phyloP scores from a whole-genome alignment of 2,113 vertebrate genomes.

The Odocoileus hemionus region DNA sequence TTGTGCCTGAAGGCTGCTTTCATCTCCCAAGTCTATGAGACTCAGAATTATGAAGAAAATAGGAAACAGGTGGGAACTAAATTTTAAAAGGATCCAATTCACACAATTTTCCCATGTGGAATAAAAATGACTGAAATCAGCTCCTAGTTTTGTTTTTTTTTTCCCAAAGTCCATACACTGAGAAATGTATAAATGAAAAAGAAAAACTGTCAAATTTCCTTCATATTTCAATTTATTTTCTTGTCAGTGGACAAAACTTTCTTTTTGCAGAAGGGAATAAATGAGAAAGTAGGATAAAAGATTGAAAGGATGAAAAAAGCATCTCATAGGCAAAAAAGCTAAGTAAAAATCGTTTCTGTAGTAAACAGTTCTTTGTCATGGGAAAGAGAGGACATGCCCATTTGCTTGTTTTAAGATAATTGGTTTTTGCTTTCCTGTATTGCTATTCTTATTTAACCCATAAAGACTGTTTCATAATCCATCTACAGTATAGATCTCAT shows the following conservation, averaged over 20 bases:
- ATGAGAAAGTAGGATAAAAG: background rate
- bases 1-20: slow-evolving; percentile 52
- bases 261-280: background rate
- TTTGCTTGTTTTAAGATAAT: background rate
- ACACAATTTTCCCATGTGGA: slow-evolving; percentile 28
- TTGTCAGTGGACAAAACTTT: slow-evolving; percentile 21
- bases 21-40: slow-evolving; percentile 33
- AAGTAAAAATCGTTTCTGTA: background rate
- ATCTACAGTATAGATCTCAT: background rate
- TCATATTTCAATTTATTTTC: slow-evolving; percentile 3
- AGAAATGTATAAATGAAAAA: background rate
- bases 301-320: background rate
- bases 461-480: background rate
- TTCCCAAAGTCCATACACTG: background rate
- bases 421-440: background rate
- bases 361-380: background rate
- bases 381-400: background rate
- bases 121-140: background rate
- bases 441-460: background rate
- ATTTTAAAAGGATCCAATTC: background rate
- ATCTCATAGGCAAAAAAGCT: background rate
- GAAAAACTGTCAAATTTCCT: background rate
- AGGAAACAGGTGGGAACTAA: slow-evolving; percentile 20
- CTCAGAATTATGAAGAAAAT: slow-evolving; percentile 57
- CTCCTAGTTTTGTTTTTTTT: background rate